A percentile compares a stretch with the other conserved stretches of the same genome.
Conservation (phyloP, 2,888 invertebrate species). For the Drosophila kanekoi region DNA sequence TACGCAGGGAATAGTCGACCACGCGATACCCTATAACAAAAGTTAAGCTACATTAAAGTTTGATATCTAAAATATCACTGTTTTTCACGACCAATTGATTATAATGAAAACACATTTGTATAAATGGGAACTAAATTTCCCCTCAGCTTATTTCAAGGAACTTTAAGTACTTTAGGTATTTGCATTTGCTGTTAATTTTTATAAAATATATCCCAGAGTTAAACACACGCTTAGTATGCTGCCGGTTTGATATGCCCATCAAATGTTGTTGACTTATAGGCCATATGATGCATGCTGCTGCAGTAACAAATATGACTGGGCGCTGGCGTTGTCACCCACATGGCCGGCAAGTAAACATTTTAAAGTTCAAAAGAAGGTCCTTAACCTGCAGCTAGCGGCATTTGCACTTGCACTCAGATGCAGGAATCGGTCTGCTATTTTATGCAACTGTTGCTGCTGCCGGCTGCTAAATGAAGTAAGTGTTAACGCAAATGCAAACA, state of each 20-base stretch:
- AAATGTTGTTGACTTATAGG: neutral
- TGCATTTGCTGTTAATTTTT: too few species aligned
- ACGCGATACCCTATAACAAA: neutral
- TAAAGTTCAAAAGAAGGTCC: conserved; percentile 77
- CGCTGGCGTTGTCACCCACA: conserved; percentile 54
- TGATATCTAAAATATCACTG: too few species aligned
- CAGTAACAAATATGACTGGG: conserved; percentile 43
- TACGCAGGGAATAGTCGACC: neutral
- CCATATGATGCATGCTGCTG: conserved; percentile 23
- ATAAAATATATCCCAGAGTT: too few species aligned
- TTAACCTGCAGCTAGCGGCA: conserved; percentile 74
- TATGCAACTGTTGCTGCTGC: conserved; percentile 24
- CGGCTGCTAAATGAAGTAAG: conserved; percentile 73
- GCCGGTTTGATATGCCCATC: neutral
- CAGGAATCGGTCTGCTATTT: conserved; percentile 20
- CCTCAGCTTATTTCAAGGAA: too few species aligned
- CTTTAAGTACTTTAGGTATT: too few species aligned
- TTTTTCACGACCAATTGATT: too few species aligned
- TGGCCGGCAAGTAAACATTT: conserved; percentile 68
- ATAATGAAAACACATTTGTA: too few species aligned
- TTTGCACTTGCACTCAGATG: conserved; percentile 54
- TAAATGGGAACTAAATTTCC: too few species aligned
- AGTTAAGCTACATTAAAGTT: neutral
- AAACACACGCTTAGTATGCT: too few species aligned
- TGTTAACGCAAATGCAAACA: conserved; percentile 75